Conservation (phyloP, 2,113 vertebrate genomes). For the Candoia aspera region DNA sequence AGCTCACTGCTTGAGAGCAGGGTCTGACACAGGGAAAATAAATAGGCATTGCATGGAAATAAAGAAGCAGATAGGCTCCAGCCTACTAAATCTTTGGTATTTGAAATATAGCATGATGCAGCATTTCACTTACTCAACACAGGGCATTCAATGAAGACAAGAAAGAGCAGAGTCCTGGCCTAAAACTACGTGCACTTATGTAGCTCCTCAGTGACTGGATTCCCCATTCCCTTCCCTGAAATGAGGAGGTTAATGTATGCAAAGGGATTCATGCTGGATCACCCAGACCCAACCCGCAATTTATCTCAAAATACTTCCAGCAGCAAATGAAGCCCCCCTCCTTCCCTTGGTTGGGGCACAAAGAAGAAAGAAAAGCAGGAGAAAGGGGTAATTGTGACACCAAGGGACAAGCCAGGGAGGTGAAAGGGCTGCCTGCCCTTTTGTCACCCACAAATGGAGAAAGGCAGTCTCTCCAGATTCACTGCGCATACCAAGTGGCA, state of each 20-base stretch:
- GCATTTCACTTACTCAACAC: constrained; percentile 59
- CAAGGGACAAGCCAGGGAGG: neutral
- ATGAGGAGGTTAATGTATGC: neutral
- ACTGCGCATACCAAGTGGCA: neutral
- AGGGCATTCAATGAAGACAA: constrained; percentile 54
- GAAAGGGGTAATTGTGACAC: neutral
- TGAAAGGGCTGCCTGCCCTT: neutral
- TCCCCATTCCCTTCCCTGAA: neutral
- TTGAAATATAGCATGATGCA: constrained; percentile 59
- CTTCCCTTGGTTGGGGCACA: neutral
- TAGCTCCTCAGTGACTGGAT: neutral
- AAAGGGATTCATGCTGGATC: neutral
- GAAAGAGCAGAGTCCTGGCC: neutral
- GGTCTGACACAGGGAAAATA: constrained; percentile 46
- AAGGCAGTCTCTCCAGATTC: neutral
- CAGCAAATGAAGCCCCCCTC: neutral
- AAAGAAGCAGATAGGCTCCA: constrained; percentile 32
- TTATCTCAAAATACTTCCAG: neutral
- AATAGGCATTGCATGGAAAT: constrained; percentile 37
- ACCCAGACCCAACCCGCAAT: neutral
- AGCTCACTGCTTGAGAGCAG: constrained; percentile 48
- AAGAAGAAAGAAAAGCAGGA: neutral
- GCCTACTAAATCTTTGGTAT: constrained; percentile 67
- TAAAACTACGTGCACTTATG: neutral
- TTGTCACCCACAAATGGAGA: neutral